Evolutionary conservation across 2,888 invertebrate genomes (phyloP).

Genomic region (Palloptera scutellata): DNA sequence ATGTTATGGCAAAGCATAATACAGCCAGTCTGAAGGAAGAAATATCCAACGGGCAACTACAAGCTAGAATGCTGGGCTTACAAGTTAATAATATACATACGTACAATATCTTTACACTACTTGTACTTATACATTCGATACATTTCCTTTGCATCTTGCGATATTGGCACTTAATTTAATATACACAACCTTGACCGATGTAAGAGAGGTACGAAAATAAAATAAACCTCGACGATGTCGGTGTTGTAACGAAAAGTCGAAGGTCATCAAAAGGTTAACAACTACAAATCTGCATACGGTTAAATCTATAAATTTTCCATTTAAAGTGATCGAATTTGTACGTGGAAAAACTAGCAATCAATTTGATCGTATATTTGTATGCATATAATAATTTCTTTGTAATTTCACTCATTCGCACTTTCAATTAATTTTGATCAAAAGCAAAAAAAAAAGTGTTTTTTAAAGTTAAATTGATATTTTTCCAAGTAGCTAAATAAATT

Average conservation of each 20-base stretch:
- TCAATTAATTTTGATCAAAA: slow-evolving; percentile 6
- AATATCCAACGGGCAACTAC: neutral
- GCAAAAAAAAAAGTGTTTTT: neutral
- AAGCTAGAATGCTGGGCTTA: too few species aligned
- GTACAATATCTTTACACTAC: too few species aligned
- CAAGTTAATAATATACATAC: too few species aligned
- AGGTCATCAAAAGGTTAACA: neutral
- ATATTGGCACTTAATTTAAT: slow-evolving; percentile 29
- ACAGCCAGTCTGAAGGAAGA: neutral
- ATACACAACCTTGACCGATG: slow-evolving; percentile 51
- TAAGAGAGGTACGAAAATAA: slow-evolving; percentile 6
- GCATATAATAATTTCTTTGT: neutral
- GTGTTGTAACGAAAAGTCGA: slow-evolving; percentile 3
- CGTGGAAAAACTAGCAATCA: neutral
- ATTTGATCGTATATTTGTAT: too few species aligned
- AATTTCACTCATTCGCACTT: neutral
- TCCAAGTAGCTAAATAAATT: too few species aligned
- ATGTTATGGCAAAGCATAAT: neutral
- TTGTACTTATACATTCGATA: too few species aligned
- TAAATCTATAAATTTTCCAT: slow-evolving; percentile 1
- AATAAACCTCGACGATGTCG: neutral
- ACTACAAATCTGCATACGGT: neutral
- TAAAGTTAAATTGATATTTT: too few species aligned
- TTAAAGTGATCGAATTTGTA: neutral
- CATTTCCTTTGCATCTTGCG: too few species aligned